Conservation (phyloP, 2,113 vertebrate species). For the Dipodomys merriami region DNA sequence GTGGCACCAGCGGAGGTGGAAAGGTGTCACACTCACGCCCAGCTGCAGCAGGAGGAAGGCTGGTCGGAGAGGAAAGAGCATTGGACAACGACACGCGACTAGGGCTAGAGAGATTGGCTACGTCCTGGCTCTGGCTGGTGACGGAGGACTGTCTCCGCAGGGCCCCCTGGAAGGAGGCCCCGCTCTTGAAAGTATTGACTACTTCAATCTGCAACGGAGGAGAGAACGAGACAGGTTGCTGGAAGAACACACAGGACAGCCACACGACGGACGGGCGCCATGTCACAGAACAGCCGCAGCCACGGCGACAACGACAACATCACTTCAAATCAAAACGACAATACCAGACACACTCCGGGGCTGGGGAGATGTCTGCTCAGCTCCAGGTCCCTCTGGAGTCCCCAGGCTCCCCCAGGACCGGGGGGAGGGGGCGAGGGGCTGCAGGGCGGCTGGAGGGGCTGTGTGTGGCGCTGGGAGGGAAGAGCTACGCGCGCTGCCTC, state of each 20-base stretch:
- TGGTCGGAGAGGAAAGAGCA: slow-evolving; percentile 99
- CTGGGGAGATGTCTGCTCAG: slow-evolving; percentile 25
- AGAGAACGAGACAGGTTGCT: slow-evolving; percentile 95
- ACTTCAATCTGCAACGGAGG: slow-evolving; percentile 99
- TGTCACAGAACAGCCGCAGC: slow-evolving; percentile 79
- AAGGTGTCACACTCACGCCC: slow-evolving; percentile 99
- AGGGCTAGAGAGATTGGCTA: slow-evolving; percentile 99
- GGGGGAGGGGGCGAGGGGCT: neutral
- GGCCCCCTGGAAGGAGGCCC: slow-evolving; percentile 99
- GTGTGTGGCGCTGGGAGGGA: neutral
- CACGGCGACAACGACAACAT: slow-evolving; percentile 47
- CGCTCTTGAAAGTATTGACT: slow-evolving; percentile 99
- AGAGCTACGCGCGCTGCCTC: neutral
- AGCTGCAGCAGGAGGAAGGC: slow-evolving; percentile 98
- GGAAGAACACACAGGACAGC: slow-evolving; percentile 88
- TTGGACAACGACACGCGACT: slow-evolving; percentile 99
- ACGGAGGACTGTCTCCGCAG: slow-evolving; percentile 99
- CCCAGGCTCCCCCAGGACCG: neutral
- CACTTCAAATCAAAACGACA: slow-evolving; percentile 67
- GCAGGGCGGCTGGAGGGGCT: no score
- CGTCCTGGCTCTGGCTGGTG: slow-evolving; percentile 99
- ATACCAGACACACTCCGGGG: slow-evolving; percentile 60
- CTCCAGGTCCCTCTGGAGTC: neutral
- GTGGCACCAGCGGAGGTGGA: slow-evolving; percentile 89
- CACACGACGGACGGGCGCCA: slow-evolving; percentile 84